phyloP scores from a whole-genome alignment of 2,888 invertebrate genomes.

The Plusia festucae region DNA sequence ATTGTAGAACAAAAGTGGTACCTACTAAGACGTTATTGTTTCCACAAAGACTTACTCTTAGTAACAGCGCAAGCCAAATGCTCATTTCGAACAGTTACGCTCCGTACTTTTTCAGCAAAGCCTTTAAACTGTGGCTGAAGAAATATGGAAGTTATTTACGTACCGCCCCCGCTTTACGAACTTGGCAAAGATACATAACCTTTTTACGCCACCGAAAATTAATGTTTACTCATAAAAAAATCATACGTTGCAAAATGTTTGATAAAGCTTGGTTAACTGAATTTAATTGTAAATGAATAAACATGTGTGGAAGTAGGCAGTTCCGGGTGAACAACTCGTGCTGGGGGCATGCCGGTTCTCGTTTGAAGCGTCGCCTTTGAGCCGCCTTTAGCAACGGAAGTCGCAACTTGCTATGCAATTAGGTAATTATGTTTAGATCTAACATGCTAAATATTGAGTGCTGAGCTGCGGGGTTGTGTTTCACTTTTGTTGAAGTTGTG shows the following conservation, averaged over 20 bases:
- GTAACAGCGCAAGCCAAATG: conserved; percentile 6
- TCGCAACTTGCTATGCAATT: conserved; percentile 46
- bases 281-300: conserved; percentile 59
- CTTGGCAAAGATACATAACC: conserved; percentile 50
- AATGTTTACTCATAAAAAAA: conserved; percentile 50
- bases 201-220: conserved; percentile 50
- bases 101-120: conserved; percentile 32
- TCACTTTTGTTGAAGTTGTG: background rate
- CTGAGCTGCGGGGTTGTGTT: background rate
- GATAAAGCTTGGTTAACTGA: conserved; percentile 43
- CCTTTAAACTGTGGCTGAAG: conserved; percentile 43
- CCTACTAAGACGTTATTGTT: background rate
- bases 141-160: conserved; percentile 54
- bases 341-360: background rate
- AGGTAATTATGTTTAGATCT: conserved; percentile 33
- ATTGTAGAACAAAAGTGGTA: background rate
- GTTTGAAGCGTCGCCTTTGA: conserved; percentile 44
- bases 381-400: conserved; percentile 30
- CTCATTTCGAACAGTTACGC: conserved; percentile 4
- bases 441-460: conserved; percentile 15
- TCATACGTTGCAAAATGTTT: conserved; percentile 34
- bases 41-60: conserved; percentile 7
- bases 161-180: conserved; percentile 33
- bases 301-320: conserved; percentile 42
- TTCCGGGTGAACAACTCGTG: conserved; percentile 35